These are phyloP conservation scores for Drosophila pallidifrons DNA, from an alignment of 1,140 invertebrate genomes.

Conservation along the genomic window DNA sequence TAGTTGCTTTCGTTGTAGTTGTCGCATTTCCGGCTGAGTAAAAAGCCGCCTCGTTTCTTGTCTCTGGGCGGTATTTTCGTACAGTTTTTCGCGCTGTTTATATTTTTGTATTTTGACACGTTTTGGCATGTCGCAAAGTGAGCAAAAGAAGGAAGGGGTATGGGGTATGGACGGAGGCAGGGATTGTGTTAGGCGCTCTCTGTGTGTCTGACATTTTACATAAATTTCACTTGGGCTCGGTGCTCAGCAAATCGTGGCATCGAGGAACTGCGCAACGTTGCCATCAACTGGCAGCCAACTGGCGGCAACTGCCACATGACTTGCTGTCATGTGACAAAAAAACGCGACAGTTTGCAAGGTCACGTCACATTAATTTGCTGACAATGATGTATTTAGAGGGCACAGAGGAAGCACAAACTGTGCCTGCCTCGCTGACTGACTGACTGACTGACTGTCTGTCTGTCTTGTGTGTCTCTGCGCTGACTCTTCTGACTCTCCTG, in stretches of 20 bases:
- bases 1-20: constrained; percentile 19
- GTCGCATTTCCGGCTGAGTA: constrained; percentile 58
- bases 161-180: too few species aligned
- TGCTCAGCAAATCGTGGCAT: constrained; percentile 61
- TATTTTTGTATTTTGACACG: constrained; percentile 82
- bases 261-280: constrained; percentile 53
- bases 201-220: constrained; percentile 73
- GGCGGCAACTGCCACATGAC: constrained; percentile 56
- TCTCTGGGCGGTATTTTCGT: constrained; percentile 53
- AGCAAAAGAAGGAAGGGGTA: not conserved
- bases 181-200: constrained; percentile 23
- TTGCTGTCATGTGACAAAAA: constrained; percentile 78
- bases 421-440: not conserved
- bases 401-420: constrained; percentile 14
- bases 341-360: constrained; percentile 81
- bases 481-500: too few species aligned
- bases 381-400: constrained; percentile 79
- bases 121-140: constrained; percentile 64
- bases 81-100: constrained; percentile 75
- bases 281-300: constrained; percentile 33
- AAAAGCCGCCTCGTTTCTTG: constrained; percentile 7
- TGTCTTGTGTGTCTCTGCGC: too few species aligned
- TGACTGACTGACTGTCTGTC: not conserved
- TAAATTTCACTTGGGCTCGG: constrained; percentile 75
- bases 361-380: constrained; percentile 83